These are phyloP conservation scores for Typhlichthys eigenmanni DNA, from an alignment of 2,797 vertebrate genomes.

Conservation along the genomic window DNA sequence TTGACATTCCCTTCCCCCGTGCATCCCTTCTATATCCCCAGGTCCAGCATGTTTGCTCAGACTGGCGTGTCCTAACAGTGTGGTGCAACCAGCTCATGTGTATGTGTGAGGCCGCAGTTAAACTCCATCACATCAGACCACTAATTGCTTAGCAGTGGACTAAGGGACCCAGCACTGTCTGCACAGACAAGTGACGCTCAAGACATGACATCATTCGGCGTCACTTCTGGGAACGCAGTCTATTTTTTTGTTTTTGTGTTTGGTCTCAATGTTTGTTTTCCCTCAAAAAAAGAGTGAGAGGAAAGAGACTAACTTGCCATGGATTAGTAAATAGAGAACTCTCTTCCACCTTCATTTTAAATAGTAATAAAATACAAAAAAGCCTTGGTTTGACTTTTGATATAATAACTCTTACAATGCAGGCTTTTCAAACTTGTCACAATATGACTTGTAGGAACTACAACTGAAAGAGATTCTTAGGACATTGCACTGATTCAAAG, in stretches of 20 bases:
- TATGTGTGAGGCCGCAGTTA: conserved; percentile 68
- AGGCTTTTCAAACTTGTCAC: too few species aligned
- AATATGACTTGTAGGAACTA: too few species aligned
- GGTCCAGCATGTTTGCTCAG: conserved; percentile 61
- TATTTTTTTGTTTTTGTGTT: conserved; percentile 12
- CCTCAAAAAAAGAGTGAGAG: neutral
- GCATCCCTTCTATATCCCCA: conserved; percentile 6
- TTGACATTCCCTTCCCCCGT: neutral
- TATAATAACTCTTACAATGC: too few species aligned
- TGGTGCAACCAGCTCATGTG: conserved; percentile 72
- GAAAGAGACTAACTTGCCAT: neutral
- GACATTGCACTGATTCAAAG: too few species aligned
- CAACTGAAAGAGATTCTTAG: too few species aligned
- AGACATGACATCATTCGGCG: conserved; percentile 60
- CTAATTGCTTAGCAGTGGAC: conserved; percentile 72
- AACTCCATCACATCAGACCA: conserved; percentile 69
- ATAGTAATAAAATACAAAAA: neutral
- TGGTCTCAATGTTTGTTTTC: conserved; percentile 8
- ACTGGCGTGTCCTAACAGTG: conserved; percentile 68
- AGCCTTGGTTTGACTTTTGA: neutral
- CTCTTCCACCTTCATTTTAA: neutral
- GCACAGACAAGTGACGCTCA: conserved; percentile 35
- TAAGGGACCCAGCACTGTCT: conserved; percentile 56
- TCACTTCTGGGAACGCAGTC: conserved; percentile 45
- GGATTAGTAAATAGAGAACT: neutral